A percentile compares a stretch with the other conserved stretches of the same genome.
Evolutionary conservation across 2,797 vertebrate species (phyloP).

Genomic region (Phrynocephalus guinanensis): DNA sequence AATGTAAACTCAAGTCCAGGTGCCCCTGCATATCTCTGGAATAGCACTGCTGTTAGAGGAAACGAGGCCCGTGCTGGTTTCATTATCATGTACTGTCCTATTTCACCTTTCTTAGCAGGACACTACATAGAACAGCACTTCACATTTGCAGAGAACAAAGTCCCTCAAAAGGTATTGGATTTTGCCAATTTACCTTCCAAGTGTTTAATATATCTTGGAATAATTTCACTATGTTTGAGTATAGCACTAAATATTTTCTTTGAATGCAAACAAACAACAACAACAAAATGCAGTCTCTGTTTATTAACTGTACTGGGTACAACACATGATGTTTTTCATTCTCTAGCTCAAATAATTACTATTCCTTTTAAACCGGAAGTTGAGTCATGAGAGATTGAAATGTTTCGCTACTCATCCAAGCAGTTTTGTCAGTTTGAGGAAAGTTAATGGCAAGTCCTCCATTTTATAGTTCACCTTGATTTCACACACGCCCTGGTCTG

Average conservation of each 20-base stretch:
- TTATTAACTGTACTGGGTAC: neutral
- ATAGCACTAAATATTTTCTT: slow-evolving; percentile 50
- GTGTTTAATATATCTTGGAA: slow-evolving; percentile 53
- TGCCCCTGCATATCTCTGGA: slow-evolving; percentile 61
- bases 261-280: slow-evolving; percentile 27
- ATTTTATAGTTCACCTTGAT: too few relatives aligned
- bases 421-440: too few relatives aligned
- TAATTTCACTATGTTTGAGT: slow-evolving; percentile 42
- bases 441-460: too few relatives aligned
- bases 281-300: neutral
- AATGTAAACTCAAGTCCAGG: slow-evolving; percentile 71
- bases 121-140: slow-evolving; percentile 57
- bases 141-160: slow-evolving; percentile 65
- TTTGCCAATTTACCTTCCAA: slow-evolving; percentile 54
- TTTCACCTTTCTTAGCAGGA: slow-evolving; percentile 74
- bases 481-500: too few relatives aligned
- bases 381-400: too few relatives aligned
- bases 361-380: too few relatives aligned
- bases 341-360: rapidly evolving
- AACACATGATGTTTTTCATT: neutral
- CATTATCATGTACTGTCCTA: slow-evolving; percentile 72
- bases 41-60: slow-evolving; percentile 69
- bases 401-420: too few relatives aligned
- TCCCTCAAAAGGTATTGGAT: slow-evolving; percentile 63
- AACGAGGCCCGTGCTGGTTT: slow-evolving; percentile 72